These are phyloP conservation scores for Oryzias javanicus DNA, from an alignment of 2,113 vertebrate genomes.

Conservation along the genomic window DNA sequence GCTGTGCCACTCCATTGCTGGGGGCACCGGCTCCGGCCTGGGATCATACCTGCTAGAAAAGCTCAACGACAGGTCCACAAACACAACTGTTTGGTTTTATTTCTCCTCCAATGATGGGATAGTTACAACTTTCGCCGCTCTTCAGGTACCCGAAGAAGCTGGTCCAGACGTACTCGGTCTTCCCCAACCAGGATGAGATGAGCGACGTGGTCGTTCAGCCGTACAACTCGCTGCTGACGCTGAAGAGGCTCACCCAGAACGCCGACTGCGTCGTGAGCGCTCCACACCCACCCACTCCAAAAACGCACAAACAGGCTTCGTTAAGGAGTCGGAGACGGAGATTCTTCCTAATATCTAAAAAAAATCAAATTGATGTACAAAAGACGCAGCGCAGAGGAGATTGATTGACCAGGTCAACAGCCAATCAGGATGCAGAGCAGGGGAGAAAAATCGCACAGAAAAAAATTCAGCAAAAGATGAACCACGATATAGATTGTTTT, in stretches of 20 bases:
- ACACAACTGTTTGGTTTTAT: background rate
- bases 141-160: conserved; percentile 96
- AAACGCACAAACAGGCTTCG: too few species aligned
- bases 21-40: conserved; percentile 94
- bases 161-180: conserved; percentile 97
- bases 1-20: conserved; percentile 96
- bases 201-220: conserved; percentile 98
- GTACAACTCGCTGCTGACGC: conserved; percentile 93
- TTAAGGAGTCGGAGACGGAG: background rate
- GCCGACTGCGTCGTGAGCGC: conserved; percentile 94
- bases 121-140: conserved; percentile 7
- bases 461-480: too few species aligned
- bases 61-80: conserved; percentile 92
- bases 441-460: too few species aligned
- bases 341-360: too few species aligned
- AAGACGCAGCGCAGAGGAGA: too few species aligned
- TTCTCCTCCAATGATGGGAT: background rate
- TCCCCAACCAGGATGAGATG: conserved; percentile 99
- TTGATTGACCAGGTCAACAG: too few species aligned
- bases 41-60: conserved; percentile 95
- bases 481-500: too few species aligned
- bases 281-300: conserved; percentile 11
- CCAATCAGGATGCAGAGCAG: too few species aligned
- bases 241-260: conserved; percentile 97
- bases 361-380: too few species aligned